Conservation (phyloP, 2,888 invertebrate species). For the Dione juno region DNA sequence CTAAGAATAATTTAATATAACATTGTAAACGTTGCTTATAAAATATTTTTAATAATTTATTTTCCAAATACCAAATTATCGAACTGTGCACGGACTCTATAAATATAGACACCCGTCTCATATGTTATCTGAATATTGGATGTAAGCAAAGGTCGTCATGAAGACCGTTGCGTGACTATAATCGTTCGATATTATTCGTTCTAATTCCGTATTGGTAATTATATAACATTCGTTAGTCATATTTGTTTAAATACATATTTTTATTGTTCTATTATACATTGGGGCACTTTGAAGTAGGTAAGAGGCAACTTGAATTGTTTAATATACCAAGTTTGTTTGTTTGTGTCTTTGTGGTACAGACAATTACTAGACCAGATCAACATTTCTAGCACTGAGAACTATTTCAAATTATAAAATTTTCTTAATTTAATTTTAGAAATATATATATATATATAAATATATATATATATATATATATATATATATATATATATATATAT, state of each 20-base stretch:
- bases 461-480: no score
- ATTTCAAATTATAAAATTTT: no score
- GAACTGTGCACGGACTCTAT: neutral
- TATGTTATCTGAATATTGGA: slow-evolving; percentile 40
- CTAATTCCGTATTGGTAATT: slow-evolving; percentile 26
- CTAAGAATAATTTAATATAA: no score
- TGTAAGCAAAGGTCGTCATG: slow-evolving; percentile 39
- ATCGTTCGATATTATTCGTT: slow-evolving; percentile 31
- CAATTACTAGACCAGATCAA: no score
- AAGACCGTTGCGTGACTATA: slow-evolving; percentile 37
- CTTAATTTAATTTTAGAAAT: no score
- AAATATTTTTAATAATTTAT: neutral
- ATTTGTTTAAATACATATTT: neutral
- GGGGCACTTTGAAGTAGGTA: neutral
- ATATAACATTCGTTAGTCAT: slow-evolving; percentile 1
- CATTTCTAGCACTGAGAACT: no score
- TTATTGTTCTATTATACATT: no score
- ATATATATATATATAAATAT: no score
- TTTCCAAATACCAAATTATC: neutral
- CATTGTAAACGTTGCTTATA: no score
- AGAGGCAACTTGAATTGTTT: neutral
- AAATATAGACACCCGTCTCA: slow-evolving; percentile 34
- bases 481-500: no score
- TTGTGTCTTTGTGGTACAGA: no score
- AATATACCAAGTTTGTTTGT: no score